Percentiles rank a stretch among this genome's conserved stretches.
phyloP scores from a whole-genome alignment of 2,113 vertebrate genomes.

The Centropus bengalensis region DNA sequence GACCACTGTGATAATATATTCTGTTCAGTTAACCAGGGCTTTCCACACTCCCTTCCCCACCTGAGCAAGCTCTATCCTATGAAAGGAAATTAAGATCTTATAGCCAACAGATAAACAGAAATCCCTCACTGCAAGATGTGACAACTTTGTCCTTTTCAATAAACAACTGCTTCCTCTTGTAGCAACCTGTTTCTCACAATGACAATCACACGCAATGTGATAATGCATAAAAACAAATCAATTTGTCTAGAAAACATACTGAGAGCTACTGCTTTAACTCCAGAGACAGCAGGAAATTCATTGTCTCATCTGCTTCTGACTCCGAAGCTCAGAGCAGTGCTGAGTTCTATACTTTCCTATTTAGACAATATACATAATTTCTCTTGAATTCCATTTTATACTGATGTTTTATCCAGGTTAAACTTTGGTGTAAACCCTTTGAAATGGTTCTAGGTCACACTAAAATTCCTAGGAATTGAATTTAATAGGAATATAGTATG shows the following conservation, averaged over 20 bases:
- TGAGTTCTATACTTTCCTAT: not conserved
- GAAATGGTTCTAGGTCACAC: not conserved
- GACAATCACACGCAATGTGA: not conserved
- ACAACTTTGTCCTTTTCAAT: not conserved
- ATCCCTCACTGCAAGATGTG: not conserved
- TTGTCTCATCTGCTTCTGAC: not conserved
- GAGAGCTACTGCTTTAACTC: not conserved
- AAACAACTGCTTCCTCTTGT: not conserved
- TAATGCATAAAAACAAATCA: slow-evolving; percentile 27
- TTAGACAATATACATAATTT: not conserved
- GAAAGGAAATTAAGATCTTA: not conserved
- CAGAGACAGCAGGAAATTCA: not conserved
- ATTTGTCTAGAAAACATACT: not conserved
- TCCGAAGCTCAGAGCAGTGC: not conserved
- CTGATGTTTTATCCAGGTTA: not conserved
- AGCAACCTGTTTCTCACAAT: not conserved
- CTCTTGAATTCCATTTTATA: not conserved
- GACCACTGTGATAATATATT: not conserved
- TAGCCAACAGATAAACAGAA: not conserved
- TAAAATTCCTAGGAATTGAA: not conserved
- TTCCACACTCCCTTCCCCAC: not conserved
- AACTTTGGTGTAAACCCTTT: not conserved
- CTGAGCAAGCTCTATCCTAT: not conserved
- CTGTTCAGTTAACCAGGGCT: not conserved
- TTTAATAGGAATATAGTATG: not conserved